Base-by-base conservation (phyloP, 2,888 invertebrate species). In the Atherix ibis region DNA sequence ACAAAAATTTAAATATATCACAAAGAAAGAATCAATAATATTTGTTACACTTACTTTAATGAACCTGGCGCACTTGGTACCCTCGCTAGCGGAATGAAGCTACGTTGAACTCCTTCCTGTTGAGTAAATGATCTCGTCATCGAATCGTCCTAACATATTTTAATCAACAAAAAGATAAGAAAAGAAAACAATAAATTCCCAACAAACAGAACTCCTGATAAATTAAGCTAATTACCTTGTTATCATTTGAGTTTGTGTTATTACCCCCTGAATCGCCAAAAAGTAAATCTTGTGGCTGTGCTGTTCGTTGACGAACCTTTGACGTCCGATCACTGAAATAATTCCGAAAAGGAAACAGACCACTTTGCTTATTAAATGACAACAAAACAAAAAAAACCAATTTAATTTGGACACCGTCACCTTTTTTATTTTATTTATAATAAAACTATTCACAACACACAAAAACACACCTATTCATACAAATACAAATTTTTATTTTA, bases 41-140 rank as follows among this genome's bases (percentile, higher is more conserved):
- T n/a, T n/a, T n/a, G n/a, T n/a, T n/a, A 13, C 4, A 58, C 58
- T 64, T 62, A 81, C 81, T 77, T 74, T 41, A 81, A 66, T 44
- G 78, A 76, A 44, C 78, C 79, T 4, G 81, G 79, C 27, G 80
- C 78, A 55, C 78, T 80, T 41, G 81, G 80, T 35, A 81, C 70
- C 60, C 67, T 70, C 48, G 64, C 70, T 46, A 64, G 65, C 50
- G 53, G 72, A 43, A 51, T 49, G 39, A 51, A 46, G 36, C 47
- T 49, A 15, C 47, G 44, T 18, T 42, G 32, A 12, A 35, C 36
- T 13, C 43, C 40, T 37, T 50, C 49, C 24, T 48, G 48, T 35
- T 50, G 49, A 5, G 49, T 50, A 35, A 38, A 52, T 10, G 52
- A 52, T 40, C 57, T 43, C 18, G 49, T 50, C 51, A 52, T 51